Base-by-base conservation (phyloP, 2,888 invertebrate species). In the Linnaemya vulpina region DNA sequence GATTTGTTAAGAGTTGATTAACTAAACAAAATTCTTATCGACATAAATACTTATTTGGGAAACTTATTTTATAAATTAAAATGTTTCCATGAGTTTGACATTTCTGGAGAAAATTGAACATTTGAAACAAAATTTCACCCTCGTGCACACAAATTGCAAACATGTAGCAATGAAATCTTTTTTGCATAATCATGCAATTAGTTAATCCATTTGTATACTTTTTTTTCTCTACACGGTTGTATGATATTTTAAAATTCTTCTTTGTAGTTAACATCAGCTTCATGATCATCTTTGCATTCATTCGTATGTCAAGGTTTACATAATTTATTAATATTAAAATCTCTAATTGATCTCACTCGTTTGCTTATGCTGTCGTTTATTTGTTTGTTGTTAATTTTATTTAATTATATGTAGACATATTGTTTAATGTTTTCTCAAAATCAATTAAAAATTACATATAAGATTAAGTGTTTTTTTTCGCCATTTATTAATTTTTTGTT, bases 251-350 rank as follows among this genome's bases (percentile, higher is more conserved):
- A 13, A 20, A 76, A 17, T 8, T 20, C n/a, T 15, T 46, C 40
- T 46, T 15, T 25, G 22, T 20, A 17, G 10, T 68, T 25, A 80
- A 68, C 80, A 49, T 76, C 84, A 76, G 22, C 22, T 51, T 79
- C 25, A 49, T 55, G 20, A 38, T 73, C 11, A 62, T 51, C 70
- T 11, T 30, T 20, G 25, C 60, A 15, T 30, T n/a, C n/a, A 30
- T n/a, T 70, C 84, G 77, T 81, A 81, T 77, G 84, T 74, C 84
- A 84, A 84, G 84, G 84, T 81, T 74, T 81, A 74, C 73, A 81
- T 79, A 77, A 78, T 46, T 77, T 77, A 68, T 67, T 67, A 73
- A 62, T 67, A 53, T 74, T 22, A 22, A 17, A 11, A 63, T 63
- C 38, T 63, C 70, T 55, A 49, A 75, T 75, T 76, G 62, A 25